These are phyloP conservation scores for Coryphaenoides rupestris DNA, from an alignment of 2,113 vertebrate species.

Conservation along the genomic window DNA sequence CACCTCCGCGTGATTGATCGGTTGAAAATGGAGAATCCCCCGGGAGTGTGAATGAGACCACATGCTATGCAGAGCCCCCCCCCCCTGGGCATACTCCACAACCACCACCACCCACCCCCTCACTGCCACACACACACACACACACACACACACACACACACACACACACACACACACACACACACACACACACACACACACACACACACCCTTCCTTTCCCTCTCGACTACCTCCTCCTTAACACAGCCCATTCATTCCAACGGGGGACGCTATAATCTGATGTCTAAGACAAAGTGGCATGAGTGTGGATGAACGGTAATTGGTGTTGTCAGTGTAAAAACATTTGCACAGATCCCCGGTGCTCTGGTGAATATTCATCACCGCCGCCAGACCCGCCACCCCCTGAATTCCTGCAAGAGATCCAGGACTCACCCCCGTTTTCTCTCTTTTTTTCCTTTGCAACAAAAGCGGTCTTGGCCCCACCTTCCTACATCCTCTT, in stretches of 20 bases:
- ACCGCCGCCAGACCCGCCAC: conserved; percentile 24
- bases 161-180: background rate
- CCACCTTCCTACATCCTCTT: background rate
- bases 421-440: conserved; percentile 16
- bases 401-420: conserved; percentile 36
- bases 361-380: conserved; percentile 58
- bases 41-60: conserved; percentile 38
- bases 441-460: conserved; percentile 33
- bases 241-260: conserved; percentile 55
- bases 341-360: conserved; percentile 42
- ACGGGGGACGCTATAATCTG: conserved; percentile 62
- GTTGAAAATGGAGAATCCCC: conserved; percentile 39
- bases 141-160: background rate
- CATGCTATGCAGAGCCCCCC: conserved; percentile 34
- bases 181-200: background rate
- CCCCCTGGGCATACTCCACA: conserved; percentile 26
- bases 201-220: conserved; percentile 12
- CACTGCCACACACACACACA: background rate
- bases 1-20: conserved; percentile 36
- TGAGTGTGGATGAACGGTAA: conserved; percentile 60
- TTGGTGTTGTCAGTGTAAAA: conserved; percentile 60
- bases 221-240: conserved; percentile 41
- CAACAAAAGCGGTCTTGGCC: background rate
- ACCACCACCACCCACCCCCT: conserved; percentile 33
- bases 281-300: conserved; percentile 64